Base-by-base conservation (phyloP, 2,797 vertebrate species). In the Dermochelys coriacea region DNA sequence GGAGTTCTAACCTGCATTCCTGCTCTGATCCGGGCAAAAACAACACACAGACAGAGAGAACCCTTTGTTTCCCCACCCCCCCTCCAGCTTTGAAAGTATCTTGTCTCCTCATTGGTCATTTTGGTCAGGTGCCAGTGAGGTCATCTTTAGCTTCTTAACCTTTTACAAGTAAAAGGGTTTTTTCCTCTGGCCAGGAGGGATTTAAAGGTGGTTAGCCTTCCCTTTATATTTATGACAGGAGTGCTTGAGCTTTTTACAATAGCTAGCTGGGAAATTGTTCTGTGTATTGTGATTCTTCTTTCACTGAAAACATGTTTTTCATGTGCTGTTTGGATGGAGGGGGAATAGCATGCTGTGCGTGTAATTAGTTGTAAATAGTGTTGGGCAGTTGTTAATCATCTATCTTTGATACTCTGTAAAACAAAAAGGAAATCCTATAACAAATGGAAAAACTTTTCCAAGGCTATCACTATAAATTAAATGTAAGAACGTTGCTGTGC, bases 381-480 rank as follows among this genome's bases (percentile, higher is more conserved):
- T 96, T 96, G 87, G 91, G 80, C 78, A 96, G 74, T 94, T 86
- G 92, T 96, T 96, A 95, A 91, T 95, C 86, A 88, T 82, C 84
- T 55, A 50, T 93, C 77, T 93, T 95, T 95, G 52, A 75, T 89
- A 86, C 52, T 85, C 54, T 59, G 80, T 82, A 86, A 96, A 97
- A 97, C 93, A 97, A 96, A 96, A 89, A 78, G 94, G 95, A 87
- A 94, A 93, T 94, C 84, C 91, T 93, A 55, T 91, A 94, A 94
- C 94, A 91, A 75, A 59, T 92, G 37, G 52, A 79, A 96, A 96
- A 96, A 93, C 82, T 49, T 64, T 93, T 96, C 93, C 93, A 94
- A 94, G 82, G 96, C 94, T 95, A 92, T 93, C 89, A 83, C 90
- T 91, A 90, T 94, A 96, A 95, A 97, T 95, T 89, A 94, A 71